These are phyloP conservation scores for Crenichthys baileyi DNA, from an alignment of 2,797 vertebrate genomes.

Conservation along the genomic window DNA sequence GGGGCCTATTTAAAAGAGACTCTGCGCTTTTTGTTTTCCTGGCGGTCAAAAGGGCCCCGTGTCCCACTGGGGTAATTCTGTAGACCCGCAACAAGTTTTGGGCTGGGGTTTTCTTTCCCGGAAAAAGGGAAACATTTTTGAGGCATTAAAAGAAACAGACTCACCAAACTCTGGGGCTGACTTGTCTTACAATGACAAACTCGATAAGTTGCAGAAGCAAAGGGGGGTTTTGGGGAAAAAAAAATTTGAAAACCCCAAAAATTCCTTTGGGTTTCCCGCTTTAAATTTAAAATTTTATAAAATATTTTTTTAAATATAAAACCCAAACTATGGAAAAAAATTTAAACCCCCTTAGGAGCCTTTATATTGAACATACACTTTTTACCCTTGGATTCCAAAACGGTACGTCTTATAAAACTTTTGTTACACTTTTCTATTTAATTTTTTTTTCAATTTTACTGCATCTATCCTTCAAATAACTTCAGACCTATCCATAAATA, in stretches of 20 bases:
- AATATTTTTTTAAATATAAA: too few species aligned
- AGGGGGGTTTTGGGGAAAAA: too few species aligned
- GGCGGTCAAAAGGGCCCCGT: conserved; percentile 34
- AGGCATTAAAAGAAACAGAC: background rate
- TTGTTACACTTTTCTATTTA: too few species aligned
- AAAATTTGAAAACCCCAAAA: background rate
- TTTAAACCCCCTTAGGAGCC: too few species aligned
- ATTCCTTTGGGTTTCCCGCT: background rate
- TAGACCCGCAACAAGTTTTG: conserved; percentile 25
- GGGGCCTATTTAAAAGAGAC: conserved; percentile 69
- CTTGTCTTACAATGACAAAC: background rate
- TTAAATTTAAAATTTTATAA: too few species aligned
- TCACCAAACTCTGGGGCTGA: background rate
- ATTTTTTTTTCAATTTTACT: too few species aligned
- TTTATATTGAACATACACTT: too few species aligned
- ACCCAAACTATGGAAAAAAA: too few species aligned
- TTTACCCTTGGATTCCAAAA: too few species aligned
- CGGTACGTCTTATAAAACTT: too few species aligned
- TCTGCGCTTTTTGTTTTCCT: conserved; percentile 75
- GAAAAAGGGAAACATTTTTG: conserved; percentile 11
- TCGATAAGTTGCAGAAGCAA: background rate
- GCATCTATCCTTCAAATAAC: too few species aligned
- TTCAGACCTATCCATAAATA: too few species aligned
- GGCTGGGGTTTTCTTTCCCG: background rate
- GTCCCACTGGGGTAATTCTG: conserved; percentile 48